A percentile compares a stretch with the other conserved stretches of the same genome.
phyloP scores from a whole-genome alignment of 2,113 vertebrate species.

The Dunckerocampus dactyliophorus region DNA sequence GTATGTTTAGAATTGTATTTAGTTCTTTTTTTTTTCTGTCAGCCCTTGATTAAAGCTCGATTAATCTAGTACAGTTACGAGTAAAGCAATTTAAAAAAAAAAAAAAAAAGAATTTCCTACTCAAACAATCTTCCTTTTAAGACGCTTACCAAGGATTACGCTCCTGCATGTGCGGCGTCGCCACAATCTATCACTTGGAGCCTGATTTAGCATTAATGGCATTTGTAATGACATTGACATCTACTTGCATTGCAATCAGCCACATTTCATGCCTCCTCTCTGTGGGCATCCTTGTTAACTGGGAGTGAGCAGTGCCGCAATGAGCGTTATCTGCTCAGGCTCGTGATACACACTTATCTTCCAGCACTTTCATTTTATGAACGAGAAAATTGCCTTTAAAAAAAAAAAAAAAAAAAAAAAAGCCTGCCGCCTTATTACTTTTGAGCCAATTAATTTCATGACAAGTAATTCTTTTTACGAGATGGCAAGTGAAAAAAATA shows the following conservation, averaged over 20 bases:
- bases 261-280: constrained; percentile 57
- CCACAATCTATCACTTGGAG: constrained; percentile 39
- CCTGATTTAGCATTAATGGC: constrained; percentile 60
- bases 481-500: constrained; percentile 38
- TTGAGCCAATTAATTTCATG: constrained; percentile 62
- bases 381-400: constrained; percentile 60
- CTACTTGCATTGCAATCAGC: constrained; percentile 58
- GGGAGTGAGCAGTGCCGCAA: constrained; percentile 38
- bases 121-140: background rate
- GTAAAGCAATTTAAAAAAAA: too few species aligned
- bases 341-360: constrained; percentile 65
- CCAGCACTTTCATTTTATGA: constrained; percentile 56
- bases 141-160: constrained; percentile 14
- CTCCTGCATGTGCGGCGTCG: constrained; percentile 8
- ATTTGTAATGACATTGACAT: constrained; percentile 52
- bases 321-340: constrained; percentile 55
- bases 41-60: too few species aligned
- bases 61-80: too few species aligned
- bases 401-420: constrained; percentile 14
- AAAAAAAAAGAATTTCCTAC: background rate
- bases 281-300: constrained; percentile 54
- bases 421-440: constrained; percentile 53
- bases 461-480: constrained; percentile 51
- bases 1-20: too few species aligned
- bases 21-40: too few species aligned